phyloP scores from a whole-genome alignment of 53 echinoderm and acorn worm species.

The Echinarachnius parma region DNA sequence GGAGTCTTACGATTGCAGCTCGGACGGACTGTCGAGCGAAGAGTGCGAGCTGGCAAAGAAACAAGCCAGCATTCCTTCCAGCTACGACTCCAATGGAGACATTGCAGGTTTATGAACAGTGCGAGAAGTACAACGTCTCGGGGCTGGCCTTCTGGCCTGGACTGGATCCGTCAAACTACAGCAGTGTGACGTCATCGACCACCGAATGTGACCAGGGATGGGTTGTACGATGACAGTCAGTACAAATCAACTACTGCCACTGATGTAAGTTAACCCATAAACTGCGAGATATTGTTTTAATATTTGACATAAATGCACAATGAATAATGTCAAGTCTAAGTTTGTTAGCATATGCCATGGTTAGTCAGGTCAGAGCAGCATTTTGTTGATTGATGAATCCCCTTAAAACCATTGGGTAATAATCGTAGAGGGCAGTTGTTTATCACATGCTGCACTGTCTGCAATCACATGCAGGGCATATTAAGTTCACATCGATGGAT shows the following conservation, averaged over 20 bases:
- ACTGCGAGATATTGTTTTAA: no score
- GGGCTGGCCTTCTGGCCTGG: conserved; percentile 34
- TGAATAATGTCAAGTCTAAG: no score
- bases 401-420: no score
- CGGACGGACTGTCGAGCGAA: not conserved
- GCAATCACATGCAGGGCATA: no score
- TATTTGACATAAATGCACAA: no score
- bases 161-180: conserved; percentile 18
- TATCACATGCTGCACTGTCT: no score
- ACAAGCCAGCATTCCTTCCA: conserved; percentile 4
- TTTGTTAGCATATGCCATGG: no score
- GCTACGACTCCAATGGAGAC: conserved; percentile 6
- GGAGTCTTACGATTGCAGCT: conserved; percentile 3
- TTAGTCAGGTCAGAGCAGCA: no score
- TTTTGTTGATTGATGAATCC: no score
- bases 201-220: conserved; percentile 25
- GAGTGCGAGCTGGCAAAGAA: not conserved
- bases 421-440: no score
- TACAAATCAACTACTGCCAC: conserved; percentile 16
- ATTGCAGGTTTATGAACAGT: conserved; percentile 11
- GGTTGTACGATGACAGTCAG: conserved; percentile 7
- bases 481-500: no score
- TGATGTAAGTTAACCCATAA: conserved; percentile 33
- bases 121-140: conserved; percentile 24
- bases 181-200: not conserved